Evolutionary conservation across 2,797 vertebrate genomes (phyloP).

Genomic region (Chrysocyon brachyurus): DNA sequence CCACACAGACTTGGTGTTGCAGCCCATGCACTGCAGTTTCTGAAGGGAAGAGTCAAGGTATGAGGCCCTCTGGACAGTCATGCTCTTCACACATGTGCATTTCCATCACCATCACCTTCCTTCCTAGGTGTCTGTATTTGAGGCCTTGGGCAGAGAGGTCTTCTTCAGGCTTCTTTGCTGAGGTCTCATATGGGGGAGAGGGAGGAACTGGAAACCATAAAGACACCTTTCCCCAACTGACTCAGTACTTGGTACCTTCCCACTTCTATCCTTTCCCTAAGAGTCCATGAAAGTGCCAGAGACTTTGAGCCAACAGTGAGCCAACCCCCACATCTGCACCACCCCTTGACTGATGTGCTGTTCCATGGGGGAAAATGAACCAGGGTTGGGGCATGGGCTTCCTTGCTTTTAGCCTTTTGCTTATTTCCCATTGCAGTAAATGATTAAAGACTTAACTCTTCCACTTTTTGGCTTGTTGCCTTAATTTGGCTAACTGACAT

Average conservation of each 20-base stretch:
- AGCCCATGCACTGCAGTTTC: not conserved
- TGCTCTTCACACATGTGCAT: not conserved
- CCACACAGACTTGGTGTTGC: not conserved
- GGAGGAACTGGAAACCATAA: not conserved
- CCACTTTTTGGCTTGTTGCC: not conserved
- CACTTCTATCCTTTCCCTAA: not conserved
- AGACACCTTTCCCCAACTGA: not conserved
- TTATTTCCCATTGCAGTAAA: not conserved
- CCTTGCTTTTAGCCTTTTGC: not conserved
- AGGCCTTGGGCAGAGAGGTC: not conserved
- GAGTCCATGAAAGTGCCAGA: not conserved
- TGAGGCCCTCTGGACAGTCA: not conserved
- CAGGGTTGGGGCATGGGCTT: fast-evolving
- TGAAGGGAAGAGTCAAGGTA: not conserved
- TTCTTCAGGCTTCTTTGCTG: not conserved
- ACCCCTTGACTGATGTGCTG: not conserved
- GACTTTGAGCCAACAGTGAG: not conserved
- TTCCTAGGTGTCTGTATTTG: not conserved
- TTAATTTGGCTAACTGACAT: not conserved
- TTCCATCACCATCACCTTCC: not conserved
- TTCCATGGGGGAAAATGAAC: too few relatives aligned
- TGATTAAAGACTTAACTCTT: not conserved
- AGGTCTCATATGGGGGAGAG: not conserved
- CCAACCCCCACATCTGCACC: too few relatives aligned
- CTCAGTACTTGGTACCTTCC: not conserved